Evolutionary conservation across 2,888 invertebrate genomes (phyloP), one percentile per base, ranked within the genome.

Genomic region (Aricia artaxerxes): DNA sequence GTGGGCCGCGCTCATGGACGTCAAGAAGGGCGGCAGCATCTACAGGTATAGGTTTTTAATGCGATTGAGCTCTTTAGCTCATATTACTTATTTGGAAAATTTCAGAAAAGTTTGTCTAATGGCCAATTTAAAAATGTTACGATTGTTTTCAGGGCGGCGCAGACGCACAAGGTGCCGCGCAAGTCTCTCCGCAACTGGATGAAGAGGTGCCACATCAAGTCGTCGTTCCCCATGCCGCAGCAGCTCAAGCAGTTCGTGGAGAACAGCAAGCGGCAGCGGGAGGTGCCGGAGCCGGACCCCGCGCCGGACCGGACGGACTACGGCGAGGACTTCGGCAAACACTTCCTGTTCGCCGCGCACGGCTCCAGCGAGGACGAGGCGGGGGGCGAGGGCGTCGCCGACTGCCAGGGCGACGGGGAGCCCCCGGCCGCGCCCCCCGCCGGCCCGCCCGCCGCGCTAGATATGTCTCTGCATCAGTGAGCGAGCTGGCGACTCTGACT

Each of bases 121-220:
- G 24, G 24, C 24, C 24, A 24, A 24, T 24, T 24, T 24, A 24
- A 24, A 24, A 24, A 24, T 24, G 24, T 24, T 24, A 24, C 24
- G 24, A 24, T 24, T 24, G 24, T 24, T 90, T 89, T 0, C 89
- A 95, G 95, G 83, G 95, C 96, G 80, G 95, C 95, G 0, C 95
- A 95, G 85, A 95, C 95, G 0, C 95, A 95, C 87, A 95, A 95
- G 83, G 95, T 95, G 0, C 95, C 95, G 0, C 89, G 96, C 31
- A 95, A 95, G 79, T 95, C 95, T 0, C 89, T 96, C 0, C 91
- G 95, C 3, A 95, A 95, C 87, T 96, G 95, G 95, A 95, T 95
- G 95, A 95, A 95, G 82, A 89, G 95, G 0, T 95, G 95, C 85
- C 95, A 95, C 87, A 95, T 95, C 16, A 95, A 95, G 80, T 95